Conservation (phyloP, 2,888 invertebrate species). For the Apoda limacodes region DNA sequence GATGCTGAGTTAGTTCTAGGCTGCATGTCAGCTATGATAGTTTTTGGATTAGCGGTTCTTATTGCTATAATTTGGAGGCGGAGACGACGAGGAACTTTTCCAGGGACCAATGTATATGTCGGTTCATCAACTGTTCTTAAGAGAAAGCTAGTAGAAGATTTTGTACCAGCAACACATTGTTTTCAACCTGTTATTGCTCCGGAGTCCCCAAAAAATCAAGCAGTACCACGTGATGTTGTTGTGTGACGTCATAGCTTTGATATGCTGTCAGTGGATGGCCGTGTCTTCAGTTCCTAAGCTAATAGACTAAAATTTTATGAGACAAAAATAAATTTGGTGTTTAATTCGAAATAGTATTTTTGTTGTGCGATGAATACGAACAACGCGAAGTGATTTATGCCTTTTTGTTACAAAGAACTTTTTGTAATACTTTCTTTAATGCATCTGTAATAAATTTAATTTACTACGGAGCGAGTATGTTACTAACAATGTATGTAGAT, state of each 20-base stretch:
- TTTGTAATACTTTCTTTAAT: slow-evolving; percentile 44
- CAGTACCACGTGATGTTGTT: slow-evolving; percentile 64
- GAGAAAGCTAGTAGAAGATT: slow-evolving; percentile 73
- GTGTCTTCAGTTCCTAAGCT: slow-evolving; percentile 68
- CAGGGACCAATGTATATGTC: slow-evolving; percentile 71
- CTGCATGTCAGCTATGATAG: slow-evolving; percentile 69
- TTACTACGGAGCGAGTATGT: no score
- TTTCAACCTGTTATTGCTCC: slow-evolving; percentile 73
- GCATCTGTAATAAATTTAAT: slow-evolving; percentile 51
- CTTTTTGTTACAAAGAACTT: slow-evolving; percentile 32
- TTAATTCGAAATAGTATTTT: no score
- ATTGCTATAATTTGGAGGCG: slow-evolving; percentile 69
- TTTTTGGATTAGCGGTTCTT: slow-evolving; percentile 59
- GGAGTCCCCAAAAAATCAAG: slow-evolving; percentile 50
- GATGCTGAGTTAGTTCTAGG: slow-evolving; percentile 71
- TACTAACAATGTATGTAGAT: no score
- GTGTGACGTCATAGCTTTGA: slow-evolving; percentile 76
- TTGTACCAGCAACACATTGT: slow-evolving; percentile 57
- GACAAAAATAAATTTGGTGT: no score
- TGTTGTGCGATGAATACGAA: slow-evolving; percentile 30
- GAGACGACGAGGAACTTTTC: slow-evolving; percentile 64
- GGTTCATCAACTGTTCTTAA: slow-evolving; percentile 71
- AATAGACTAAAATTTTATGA: slow-evolving; percentile 40
- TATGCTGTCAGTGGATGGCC: slow-evolving; percentile 67
- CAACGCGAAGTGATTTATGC: slow-evolving; percentile 27